Conservation (phyloP, 2,113 vertebrate species). For the Cercopithecus mona region DNA sequence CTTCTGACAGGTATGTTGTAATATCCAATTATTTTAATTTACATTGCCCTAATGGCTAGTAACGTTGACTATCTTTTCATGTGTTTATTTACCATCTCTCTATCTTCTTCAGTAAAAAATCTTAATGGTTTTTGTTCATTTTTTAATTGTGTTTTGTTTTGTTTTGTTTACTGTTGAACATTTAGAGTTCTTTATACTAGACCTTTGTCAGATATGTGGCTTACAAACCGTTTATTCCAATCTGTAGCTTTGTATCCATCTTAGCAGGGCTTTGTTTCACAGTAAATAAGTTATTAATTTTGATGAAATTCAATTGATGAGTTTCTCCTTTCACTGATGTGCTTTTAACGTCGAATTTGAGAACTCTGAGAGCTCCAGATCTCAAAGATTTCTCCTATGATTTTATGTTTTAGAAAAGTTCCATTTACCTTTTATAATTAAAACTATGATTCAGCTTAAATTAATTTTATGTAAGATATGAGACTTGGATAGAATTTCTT, state of each 20-base stretch:
- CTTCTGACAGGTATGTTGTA: not conserved
- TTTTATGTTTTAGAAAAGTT: not conserved
- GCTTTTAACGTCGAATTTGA: not conserved
- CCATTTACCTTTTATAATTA: not conserved
- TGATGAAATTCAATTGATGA: not conserved
- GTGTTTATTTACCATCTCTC: not conserved
- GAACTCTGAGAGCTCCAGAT: not conserved
- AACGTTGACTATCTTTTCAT: not conserved
- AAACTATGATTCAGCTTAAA: not conserved
- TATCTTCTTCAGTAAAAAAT: not conserved
- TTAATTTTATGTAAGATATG: not conserved
- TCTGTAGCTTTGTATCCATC: not conserved
- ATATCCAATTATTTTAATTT: not conserved
- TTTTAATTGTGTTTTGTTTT: not conserved
- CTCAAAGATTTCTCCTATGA: not conserved
- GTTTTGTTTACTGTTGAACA: not conserved
- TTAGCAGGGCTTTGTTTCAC: not conserved
- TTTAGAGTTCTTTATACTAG: not conserved
- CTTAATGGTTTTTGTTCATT: not conserved
- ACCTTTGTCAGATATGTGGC: not conserved
- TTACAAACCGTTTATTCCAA: not conserved
- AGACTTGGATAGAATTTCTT: not conserved
- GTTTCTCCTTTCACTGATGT: not conserved
- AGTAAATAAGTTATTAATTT: not conserved
- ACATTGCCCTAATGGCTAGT: not conserved